These are phyloP conservation scores for Pectinophora gossypiella DNA, from an alignment of 1,140 invertebrate species.

Conservation along the genomic window DNA sequence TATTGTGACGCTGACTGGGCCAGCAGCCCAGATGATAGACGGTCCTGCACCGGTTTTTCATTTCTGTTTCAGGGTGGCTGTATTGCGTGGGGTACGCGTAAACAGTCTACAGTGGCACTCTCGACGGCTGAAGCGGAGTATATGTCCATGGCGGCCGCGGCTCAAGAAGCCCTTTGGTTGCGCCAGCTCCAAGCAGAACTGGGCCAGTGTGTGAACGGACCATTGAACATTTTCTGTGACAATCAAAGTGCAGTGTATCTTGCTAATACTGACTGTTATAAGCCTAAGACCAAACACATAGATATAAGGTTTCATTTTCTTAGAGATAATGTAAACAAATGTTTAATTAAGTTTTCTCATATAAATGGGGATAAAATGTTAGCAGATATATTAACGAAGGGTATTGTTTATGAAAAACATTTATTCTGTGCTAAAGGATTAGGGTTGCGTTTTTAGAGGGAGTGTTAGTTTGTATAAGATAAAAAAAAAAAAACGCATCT, in stretches of 20 bases:
- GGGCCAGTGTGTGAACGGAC: background rate
- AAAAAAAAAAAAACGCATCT: too few relatives aligned
- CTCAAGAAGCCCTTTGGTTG: slow-evolving; percentile 21
- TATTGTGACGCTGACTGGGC: slow-evolving; percentile 28
- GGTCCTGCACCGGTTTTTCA: slow-evolving; percentile 19
- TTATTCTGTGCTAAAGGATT: too few relatives aligned
- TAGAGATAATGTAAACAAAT: background rate
- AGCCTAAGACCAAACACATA: background rate
- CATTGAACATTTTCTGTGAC: slow-evolving; percentile 16
- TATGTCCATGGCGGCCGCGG: slow-evolving; percentile 11
- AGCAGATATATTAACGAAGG: background rate
- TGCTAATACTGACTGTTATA: background rate
- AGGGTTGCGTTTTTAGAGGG: too few relatives aligned
- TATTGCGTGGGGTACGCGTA: slow-evolving; percentile 11
- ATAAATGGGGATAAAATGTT: background rate
- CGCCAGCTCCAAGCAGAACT: slow-evolving; percentile 12
- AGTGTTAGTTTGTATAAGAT: too few relatives aligned
- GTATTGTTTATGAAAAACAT: too few relatives aligned
- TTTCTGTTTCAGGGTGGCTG: slow-evolving; percentile 22
- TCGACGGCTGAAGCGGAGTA: slow-evolving; percentile 24
- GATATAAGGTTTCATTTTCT: background rate
- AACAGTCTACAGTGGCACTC: slow-evolving; percentile 19
- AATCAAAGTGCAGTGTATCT: slow-evolving; percentile 5
- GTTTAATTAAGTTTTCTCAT: background rate
- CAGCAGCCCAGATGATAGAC: slow-evolving; percentile 10